Evolutionary conservation across 2,797 vertebrate species (phyloP).

Genomic region (Geotrypetes seraphini): DNA sequence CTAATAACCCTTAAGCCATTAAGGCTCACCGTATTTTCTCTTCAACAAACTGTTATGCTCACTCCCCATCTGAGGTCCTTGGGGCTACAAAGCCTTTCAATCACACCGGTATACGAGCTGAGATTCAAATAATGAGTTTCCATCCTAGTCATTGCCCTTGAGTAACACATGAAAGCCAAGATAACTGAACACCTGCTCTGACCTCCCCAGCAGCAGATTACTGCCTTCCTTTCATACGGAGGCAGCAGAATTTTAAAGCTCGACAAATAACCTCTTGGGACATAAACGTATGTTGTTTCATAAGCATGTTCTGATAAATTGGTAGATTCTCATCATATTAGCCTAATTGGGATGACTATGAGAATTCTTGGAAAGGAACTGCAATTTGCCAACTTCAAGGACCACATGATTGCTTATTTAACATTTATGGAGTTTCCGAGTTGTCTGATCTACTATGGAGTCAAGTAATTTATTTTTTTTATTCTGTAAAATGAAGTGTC

Average conservation of each 20-base stretch:
- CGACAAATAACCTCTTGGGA: slow-evolving; percentile 14
- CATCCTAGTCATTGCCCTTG: slow-evolving; percentile 2
- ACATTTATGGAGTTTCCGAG: too few relatives aligned
- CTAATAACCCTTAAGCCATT: slow-evolving; percentile 1
- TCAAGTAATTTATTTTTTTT: too few relatives aligned
- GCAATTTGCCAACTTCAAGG: too few relatives aligned
- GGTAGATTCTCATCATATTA: slow-evolving; percentile 29
- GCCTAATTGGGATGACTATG: too few relatives aligned
- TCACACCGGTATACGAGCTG: slow-evolving; percentile 3
- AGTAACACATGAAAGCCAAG: slow-evolving; percentile 10
- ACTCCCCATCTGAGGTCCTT: slow-evolving; percentile 6
- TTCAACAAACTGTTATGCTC: slow-evolving; percentile 17
- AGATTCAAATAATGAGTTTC: slow-evolving; percentile 16
- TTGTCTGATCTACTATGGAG: too few relatives aligned
- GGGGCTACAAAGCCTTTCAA: background rate
- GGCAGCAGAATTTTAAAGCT: slow-evolving; percentile 18
- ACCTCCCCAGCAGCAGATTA: slow-evolving; percentile 5
- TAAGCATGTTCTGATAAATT: too few relatives aligned
- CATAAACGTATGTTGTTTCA: slow-evolving; percentile 19
- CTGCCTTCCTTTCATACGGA: slow-evolving; percentile 18
- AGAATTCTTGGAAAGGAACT: too few relatives aligned
- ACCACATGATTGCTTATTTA: too few relatives aligned
- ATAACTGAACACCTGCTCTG: slow-evolving; percentile 1
- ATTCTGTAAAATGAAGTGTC: too few relatives aligned
- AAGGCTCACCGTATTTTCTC: slow-evolving; percentile 8